Base-by-base conservation (phyloP, 2,888 invertebrate species). In the Aleiodes alternator region DNA sequence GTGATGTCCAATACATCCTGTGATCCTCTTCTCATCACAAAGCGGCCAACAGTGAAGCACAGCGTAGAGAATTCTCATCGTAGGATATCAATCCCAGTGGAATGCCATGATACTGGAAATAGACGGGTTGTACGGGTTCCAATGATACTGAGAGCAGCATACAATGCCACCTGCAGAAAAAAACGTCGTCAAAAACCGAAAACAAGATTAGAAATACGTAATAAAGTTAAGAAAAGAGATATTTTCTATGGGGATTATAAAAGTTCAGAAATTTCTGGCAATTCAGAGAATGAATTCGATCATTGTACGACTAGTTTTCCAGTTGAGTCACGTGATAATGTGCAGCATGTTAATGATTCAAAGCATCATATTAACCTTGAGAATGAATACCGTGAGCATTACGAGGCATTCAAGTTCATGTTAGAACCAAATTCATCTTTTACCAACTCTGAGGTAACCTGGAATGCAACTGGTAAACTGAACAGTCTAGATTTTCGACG, bases 1-100 rank as follows among this genome's bases (percentile, higher is more conserved):
- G 71, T 75, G 53, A 72, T 76, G 68, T 69, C 73, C 9, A 69
- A 73, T 64, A 56, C 73, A 68, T 48, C 76, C 38, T 82, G 82
- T 16, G 83, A 87, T 79, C 88, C 87, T 4, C 77, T 88, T 50
- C 82, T 86, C 34, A 85, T 84, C 53, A 87, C 86, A 34, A 87
- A 86, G 73, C 80, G 84, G 0, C 85, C 88, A 0, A 66, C 59
- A 7, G 64, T 73, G 8, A 82, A 79, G 72, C 34, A 79, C 72
- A 68, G 31, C 9, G 50, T 34, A 5, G 80, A 77, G 68, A 82
- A 78, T 53, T 70, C 80, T 4, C 75, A 75, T 71, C 71, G 75
- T 34, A 50, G 71, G 56, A 75, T 70, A 75, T 75, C 75, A 72
- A 72, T 76, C 69, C 72, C 75, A 38, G 69, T 72, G 73, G 31